These are phyloP conservation scores for Orthosia gracilis DNA, from an alignment of 2,888 invertebrate species.

Conservation along the genomic window DNA sequence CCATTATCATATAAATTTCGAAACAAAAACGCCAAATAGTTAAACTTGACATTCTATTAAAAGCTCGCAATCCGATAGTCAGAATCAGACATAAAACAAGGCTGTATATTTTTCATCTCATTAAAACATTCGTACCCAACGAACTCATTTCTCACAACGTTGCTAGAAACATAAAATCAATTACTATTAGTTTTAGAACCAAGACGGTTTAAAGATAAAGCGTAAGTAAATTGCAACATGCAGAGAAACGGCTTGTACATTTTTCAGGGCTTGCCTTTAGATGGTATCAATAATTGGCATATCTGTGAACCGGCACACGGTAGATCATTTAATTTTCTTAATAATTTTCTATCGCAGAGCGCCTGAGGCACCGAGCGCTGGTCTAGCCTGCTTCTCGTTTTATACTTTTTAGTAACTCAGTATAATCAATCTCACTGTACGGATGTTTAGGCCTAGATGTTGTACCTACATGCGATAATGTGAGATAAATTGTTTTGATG, in stretches of 20 bases:
- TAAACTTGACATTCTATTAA: slow-evolving; percentile 52
- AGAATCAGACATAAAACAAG: slow-evolving; percentile 54
- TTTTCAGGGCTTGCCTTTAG: slow-evolving; percentile 82
- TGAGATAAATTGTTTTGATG: slow-evolving; percentile 57
- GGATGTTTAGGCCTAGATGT: slow-evolving; percentile 77
- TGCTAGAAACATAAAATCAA: slow-evolving; percentile 82
- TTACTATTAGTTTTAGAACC: slow-evolving; percentile 82
- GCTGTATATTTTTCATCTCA: slow-evolving; percentile 60
- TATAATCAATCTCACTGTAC: slow-evolving; percentile 87
- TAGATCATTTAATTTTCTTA: slow-evolving; percentile 91
- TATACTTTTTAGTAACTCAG: slow-evolving; percentile 85
- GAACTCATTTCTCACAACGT: slow-evolving; percentile 71
- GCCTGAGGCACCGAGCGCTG: slow-evolving; percentile 81
- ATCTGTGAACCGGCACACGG: slow-evolving; percentile 86
- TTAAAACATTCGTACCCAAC: slow-evolving; percentile 62
- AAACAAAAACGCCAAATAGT: slow-evolving; percentile 31
- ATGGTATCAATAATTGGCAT: slow-evolving; percentile 90
- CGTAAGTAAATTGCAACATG: slow-evolving; percentile 78
- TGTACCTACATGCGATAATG: slow-evolving; percentile 64
- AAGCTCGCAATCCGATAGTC: slow-evolving; percentile 41
- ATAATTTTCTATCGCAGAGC: slow-evolving; percentile 89
- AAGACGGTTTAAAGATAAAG: slow-evolving; percentile 79
- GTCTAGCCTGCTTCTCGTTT: slow-evolving; percentile 81
- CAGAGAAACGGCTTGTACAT: slow-evolving; percentile 84
- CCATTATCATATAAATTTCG: slow-evolving; percentile 35